Percentiles rank a stretch among this genome's conserved stretches.
phyloP scores from a whole-genome alignment of 2,113 vertebrate genomes.

The Oophaga pumilio region DNA sequence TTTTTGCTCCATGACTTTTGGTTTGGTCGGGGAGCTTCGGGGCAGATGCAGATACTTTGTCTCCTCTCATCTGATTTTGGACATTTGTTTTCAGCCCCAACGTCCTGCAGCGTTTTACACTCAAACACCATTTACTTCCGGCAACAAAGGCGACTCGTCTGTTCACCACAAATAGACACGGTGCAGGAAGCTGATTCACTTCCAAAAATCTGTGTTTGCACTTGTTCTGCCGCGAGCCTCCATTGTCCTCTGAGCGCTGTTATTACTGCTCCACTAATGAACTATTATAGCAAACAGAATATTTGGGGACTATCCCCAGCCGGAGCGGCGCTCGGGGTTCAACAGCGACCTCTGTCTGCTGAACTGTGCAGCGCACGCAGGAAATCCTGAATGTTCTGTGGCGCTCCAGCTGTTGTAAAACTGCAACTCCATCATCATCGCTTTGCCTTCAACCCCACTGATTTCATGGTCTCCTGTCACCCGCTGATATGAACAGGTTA shows the following conservation, averaged over 20 bases:
- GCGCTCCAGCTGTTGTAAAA: neutral
- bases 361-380: neutral
- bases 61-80: neutral
- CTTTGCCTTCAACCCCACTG: neutral
- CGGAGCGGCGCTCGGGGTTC: neutral
- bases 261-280: neutral
- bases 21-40: neutral
- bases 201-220: slow-evolving; percentile 39
- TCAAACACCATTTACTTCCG: slow-evolving; percentile 23
- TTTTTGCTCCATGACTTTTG: neutral
- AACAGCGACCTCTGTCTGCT: slow-evolving; percentile 15
- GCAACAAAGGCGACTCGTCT: slow-evolving; percentile 31
- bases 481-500: neutral
- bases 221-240: slow-evolving; percentile 30
- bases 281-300: slow-evolving; percentile 19
- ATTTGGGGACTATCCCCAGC: neutral
- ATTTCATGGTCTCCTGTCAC: neutral
- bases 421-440: neutral
- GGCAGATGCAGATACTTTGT: neutral
- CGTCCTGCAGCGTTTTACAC: neutral
- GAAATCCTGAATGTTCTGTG: neutral
- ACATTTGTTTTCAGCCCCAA: neutral
- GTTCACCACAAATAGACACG: slow-evolving; percentile 33
- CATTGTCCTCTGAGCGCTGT: neutral
- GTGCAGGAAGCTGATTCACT: slow-evolving; percentile 29